Evolutionary conservation across 2,797 vertebrate genomes (phyloP), one percentile per base, ranked within the genome.

Genomic region (Monodelphis domestica): DNA sequence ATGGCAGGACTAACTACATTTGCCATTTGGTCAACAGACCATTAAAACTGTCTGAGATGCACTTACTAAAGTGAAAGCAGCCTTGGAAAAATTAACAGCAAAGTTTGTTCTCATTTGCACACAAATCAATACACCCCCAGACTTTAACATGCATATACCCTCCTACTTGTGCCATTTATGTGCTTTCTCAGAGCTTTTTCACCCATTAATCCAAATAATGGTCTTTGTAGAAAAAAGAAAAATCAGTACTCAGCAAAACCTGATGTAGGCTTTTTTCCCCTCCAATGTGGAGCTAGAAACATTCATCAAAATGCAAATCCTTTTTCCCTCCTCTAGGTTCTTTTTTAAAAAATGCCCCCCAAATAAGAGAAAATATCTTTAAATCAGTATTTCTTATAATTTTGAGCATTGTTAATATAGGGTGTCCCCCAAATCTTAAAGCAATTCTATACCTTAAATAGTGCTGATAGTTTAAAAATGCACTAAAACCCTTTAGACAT

Each of bases 61-160:
- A 56, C 30, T 21, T 70, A 57, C n/a, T 24, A 9, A 93, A 29
- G 9, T 93, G 38, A 95, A 54, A 28, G 2, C 10, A 70, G 87
- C 53, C 90, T 88, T 93, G 89, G 93, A 94, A 90, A 93, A 93
- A 57, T 89, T 90, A 90, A 93, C 89, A 90, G 54, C 45, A 56
- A 92, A 90, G 5, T 28, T 87, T 54, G n/a, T 88, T 91, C 5
- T 50, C 56, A 70, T 92, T 84, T 92, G 52, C 90, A 38, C 52
- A 95, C 89, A 95, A 89, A 91, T 96, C 88, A 92, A 90, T 88
- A 91, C 6, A 90, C 26, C n/a, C 63, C 93, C 11, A 5, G 90
- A 95, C 24, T 94, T 89, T 52, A 91, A 54, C 52, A 93, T 54
- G 11, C 12, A 90, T 90, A 63, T 52, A n/a, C 52, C 56, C 91